Conservation (phyloP, 2,888 invertebrate genomes). For the Nebria brevicollis region DNA sequence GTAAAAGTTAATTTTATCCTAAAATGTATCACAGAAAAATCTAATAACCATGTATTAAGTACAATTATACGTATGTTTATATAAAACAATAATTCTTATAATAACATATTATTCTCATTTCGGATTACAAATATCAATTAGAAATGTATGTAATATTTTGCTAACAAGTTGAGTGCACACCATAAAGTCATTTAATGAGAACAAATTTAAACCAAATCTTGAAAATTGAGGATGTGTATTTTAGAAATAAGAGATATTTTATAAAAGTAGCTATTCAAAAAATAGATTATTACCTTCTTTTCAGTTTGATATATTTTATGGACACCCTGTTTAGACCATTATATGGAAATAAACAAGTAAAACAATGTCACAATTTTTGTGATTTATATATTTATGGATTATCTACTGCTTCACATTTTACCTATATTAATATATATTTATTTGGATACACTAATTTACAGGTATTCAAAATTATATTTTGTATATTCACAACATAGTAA, state of each 20-base stretch:
- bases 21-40: constrained; percentile 1
- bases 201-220: background rate
- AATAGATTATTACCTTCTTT: background rate
- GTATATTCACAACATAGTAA: background rate
- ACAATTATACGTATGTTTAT: background rate
- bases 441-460: background rate
- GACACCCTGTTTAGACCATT: constrained; percentile 1
- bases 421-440: background rate
- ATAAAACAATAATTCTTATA: background rate
- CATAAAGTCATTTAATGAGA: background rate
- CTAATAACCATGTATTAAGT: background rate
- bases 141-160: background rate
- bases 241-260: background rate
- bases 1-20: background rate
- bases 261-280: background rate
- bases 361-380: background rate
- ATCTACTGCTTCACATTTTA: background rate
- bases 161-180: background rate
- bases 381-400: background rate
- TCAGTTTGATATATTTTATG: background rate
- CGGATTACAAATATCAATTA: background rate
- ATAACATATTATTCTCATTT: background rate
- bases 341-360: background rate
- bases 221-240: background rate
- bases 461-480: background rate